Percentiles rank a stretch among this genome's conserved stretches.
Evolutionary conservation across 2,113 vertebrate genomes (phyloP).

Genomic region (Microtus oregoni): DNA sequence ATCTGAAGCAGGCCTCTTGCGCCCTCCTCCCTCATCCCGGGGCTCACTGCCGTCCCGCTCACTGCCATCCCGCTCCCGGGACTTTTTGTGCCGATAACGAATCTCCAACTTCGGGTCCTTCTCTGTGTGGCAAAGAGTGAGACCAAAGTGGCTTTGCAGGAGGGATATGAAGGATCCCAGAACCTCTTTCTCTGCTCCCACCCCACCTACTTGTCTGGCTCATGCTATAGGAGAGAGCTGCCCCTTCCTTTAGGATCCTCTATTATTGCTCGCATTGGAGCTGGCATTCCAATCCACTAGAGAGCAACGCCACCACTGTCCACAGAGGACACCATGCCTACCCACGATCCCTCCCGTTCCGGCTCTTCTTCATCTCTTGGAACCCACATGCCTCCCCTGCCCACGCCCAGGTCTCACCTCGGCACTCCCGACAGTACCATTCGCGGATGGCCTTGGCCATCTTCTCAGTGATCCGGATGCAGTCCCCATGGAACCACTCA

Average conservation of each 20-base stretch:
- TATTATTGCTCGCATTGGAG: background rate
- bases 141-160: background rate
- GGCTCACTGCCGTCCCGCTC: conserved; percentile 81
- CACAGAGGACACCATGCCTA: background rate
- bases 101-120: conserved; percentile 92
- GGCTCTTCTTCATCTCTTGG: background rate
- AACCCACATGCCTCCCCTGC: background rate
- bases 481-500: conserved; percentile 97
- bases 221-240: background rate
- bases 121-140: conserved; percentile 80
- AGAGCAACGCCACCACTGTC: background rate
- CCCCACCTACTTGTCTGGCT: background rate
- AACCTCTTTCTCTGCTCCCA: background rate
- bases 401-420: conserved; percentile 85
- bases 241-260: background rate
- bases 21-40: conserved; percentile 81
- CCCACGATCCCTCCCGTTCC: background rate
- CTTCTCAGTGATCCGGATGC: conserved; percentile 96
- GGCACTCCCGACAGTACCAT: conserved; percentile 95
- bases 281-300: background rate
- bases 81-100: conserved; percentile 93
- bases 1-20: conserved; percentile 79
- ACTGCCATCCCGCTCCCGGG: conserved; percentile 78
- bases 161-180: background rate
- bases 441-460: conserved; percentile 95